Evolutionary conservation across 37 sponge, comb jelly and placozoan species (phyloP), one percentile per base, ranked within the genome.

Genomic region (Bolinopsis microptera): DNA sequence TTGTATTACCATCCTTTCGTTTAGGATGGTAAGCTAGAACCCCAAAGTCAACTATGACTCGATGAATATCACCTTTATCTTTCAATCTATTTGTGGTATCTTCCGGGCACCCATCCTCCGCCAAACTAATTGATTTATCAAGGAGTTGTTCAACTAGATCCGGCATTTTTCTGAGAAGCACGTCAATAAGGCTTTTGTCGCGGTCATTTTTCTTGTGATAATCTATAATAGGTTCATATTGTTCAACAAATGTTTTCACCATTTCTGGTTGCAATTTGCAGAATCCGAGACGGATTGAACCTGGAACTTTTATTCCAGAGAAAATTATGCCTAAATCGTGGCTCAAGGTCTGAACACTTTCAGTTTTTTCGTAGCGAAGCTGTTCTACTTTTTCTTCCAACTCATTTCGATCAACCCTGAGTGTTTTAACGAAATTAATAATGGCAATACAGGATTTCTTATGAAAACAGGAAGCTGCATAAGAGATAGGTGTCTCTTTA

Each of bases 21-120:
- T 77, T 32, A 33, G 27, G 33, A 32, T 77, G 80, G 33, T 32
- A 34, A 34, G 9, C 80, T 32, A 77, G 37, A 32, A 27, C 22
- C 3, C 80, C 80, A 77, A 77, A 77, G 35, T 77, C 80, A 18
- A 77, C 80, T 16, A 77, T 27, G 21, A 77, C 33, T 16, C 80
- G 34, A 77, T 77, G 33, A 13, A 32, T 77, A 36, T 77, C 32
- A 48, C 61, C 61, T 36, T 31, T 34, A 32, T 77, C 33, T 70
- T 9, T 70, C 27, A 25, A 28, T 21, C 16, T 77, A 27, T 77
- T 32, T 16, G 21, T 36, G 21, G 28, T 36, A 13, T 77, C 80
- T 8, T 77, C 80, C 21, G 16, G 35, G 3, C 36, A 9, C 80
- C 33, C 1, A 2, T 34, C 32, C 36, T 77, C 33, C 0, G 80